phyloP scores from a whole-genome alignment of 1,140 invertebrate genomes.

The Saccostrea echinata region DNA sequence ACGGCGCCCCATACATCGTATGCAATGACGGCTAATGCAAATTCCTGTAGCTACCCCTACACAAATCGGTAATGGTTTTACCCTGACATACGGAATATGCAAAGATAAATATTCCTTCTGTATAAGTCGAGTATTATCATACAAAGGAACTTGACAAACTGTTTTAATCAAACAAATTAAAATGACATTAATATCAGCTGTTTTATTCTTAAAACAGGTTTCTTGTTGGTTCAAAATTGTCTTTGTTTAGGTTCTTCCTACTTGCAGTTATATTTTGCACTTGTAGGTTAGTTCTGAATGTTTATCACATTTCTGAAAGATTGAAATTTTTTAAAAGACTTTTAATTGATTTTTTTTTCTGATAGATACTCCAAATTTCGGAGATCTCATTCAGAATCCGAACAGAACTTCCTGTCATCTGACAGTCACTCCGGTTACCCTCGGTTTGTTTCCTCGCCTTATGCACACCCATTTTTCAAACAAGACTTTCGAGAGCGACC shows the following conservation, averaged over 20 bases:
- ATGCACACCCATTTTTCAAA: slow-evolving; percentile 61
- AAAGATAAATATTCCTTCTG: not conserved
- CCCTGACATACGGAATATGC: not conserved
- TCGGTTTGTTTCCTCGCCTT: slow-evolving; percentile 53
- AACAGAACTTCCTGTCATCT: slow-evolving; percentile 55
- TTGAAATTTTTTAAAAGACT: not conserved
- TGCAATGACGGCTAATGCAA: slow-evolving; percentile 49
- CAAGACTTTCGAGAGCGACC: slow-evolving; percentile 60
- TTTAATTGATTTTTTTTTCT: not conserved
- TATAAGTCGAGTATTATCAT: not conserved
- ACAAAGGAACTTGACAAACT: not conserved
- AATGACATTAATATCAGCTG: not conserved
- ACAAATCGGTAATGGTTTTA: not conserved
- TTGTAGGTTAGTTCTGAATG: not conserved
- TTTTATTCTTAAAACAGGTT: not conserved
- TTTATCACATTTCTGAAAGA: not conserved
- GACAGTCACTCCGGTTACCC: slow-evolving; percentile 55
- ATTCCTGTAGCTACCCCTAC: slow-evolving; percentile 16
- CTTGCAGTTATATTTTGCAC: not conserved
- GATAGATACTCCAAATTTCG: slow-evolving; percentile 45
- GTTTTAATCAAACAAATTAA: slow-evolving; percentile 8
- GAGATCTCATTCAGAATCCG: slow-evolving; percentile 55
- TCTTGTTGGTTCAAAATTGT: not conserved
- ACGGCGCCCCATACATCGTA: slow-evolving; percentile 19
- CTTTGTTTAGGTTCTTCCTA: too few species aligned